These are phyloP conservation scores for Synchiropus splendidus DNA, from an alignment of 2,113 vertebrate species.

Conservation along the genomic window DNA sequence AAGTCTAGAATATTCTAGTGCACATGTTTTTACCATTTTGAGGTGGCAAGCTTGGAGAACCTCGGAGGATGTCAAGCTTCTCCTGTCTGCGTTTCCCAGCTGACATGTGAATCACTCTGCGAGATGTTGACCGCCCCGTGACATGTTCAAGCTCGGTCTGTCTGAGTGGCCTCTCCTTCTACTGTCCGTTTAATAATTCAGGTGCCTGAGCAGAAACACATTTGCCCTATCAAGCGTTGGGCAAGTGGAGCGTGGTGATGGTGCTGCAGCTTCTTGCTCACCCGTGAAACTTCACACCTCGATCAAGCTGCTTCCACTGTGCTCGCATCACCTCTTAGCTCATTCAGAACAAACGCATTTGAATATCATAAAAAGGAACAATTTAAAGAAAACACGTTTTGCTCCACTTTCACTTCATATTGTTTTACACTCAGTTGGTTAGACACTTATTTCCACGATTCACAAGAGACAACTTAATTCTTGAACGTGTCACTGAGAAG, in stretches of 20 bases:
- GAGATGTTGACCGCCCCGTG: constrained; percentile 21
- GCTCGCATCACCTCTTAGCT: background rate
- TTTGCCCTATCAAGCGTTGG: constrained; percentile 61
- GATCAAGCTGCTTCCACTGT: constrained; percentile 9
- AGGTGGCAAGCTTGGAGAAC: constrained; percentile 9
- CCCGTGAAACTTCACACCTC: constrained; percentile 14
- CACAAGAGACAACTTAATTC: too few species aligned
- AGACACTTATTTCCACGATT: too few species aligned
- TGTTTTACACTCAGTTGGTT: too few species aligned
- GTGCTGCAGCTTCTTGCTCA: constrained; percentile 41
- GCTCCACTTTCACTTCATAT: too few species aligned
- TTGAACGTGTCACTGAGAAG: too few species aligned
- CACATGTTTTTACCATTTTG: constrained; percentile 13
- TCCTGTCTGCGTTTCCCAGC: constrained; percentile 14
- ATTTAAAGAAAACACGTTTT: too few species aligned
- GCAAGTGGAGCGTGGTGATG: constrained; percentile 52
- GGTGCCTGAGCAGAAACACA: constrained; percentile 64
- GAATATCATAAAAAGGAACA: too few species aligned
- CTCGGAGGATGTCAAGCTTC: constrained; percentile 16
- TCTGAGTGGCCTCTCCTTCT: constrained; percentile 46
- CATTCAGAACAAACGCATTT: too few species aligned
- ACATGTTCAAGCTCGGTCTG: constrained; percentile 31
- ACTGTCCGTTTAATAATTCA: constrained; percentile 65
- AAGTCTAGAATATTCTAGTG: constrained; percentile 48
- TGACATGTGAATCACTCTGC: background rate